Percentiles rank a stretch among this genome's conserved stretches.
Conservation (phyloP, 2,888 invertebrate genomes). For the Aphelenchoides bicaudatus region DNA sequence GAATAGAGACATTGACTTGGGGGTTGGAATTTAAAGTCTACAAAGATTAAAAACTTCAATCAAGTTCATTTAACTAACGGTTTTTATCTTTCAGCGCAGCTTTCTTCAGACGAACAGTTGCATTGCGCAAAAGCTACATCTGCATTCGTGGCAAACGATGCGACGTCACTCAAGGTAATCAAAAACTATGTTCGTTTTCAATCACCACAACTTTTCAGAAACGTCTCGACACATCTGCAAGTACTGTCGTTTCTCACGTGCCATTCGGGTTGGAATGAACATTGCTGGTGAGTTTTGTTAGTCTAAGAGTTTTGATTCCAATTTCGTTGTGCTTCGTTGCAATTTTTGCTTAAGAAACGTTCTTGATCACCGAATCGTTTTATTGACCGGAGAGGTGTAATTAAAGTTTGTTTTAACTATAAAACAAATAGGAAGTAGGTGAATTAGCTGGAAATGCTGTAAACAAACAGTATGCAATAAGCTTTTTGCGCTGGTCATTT, state of each 20-base stretch:
- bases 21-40: neutral
- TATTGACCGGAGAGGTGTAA: too few relatives aligned
- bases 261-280: slow-evolving; percentile 14
- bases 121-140: slow-evolving; percentile 18
- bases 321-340: neutral
- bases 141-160: slow-evolving; percentile 19
- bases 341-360: too few relatives aligned
- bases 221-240: slow-evolving; percentile 16
- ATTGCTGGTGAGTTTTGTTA: slow-evolving; percentile 14
- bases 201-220: neutral
- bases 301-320: neutral
- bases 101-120: slow-evolving; percentile 19
- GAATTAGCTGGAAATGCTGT: too few relatives aligned
- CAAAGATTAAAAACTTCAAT: neutral
- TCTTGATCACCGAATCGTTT: too few relatives aligned
- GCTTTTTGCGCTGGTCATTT: too few relatives aligned
- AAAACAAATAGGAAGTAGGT: too few relatives aligned
- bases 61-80: neutral
- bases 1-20: neutral
- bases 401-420: too few relatives aligned
- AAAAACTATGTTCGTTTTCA: too few relatives aligned
- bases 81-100: slow-evolving; percentile 16
- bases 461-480: too few relatives aligned
- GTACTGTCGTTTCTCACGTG: slow-evolving; percentile 1
- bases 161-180: slow-evolving; percentile 17